Base-by-base conservation (phyloP, 2,113 vertebrate genomes). In the Chaetops frenatus region DNA sequence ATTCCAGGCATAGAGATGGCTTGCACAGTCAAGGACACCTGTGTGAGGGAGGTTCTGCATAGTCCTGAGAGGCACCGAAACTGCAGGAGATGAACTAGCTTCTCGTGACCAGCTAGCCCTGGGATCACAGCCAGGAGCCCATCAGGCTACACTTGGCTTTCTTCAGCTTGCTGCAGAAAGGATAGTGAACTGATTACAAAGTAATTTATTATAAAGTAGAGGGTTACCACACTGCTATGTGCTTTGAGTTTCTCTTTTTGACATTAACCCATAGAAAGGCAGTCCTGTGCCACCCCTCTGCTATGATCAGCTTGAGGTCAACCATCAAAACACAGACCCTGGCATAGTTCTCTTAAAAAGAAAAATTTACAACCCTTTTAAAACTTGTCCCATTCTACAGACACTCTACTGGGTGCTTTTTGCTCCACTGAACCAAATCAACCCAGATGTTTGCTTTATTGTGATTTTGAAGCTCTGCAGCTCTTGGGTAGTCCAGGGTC, bases 401-500 rank as follows among this genome's bases (percentile, higher is more conserved):
- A 77, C 85, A 47, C 16, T 89, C 33, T 44, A 5, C 29, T 53
- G 62, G 7, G 27, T 80, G 35, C 2, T 60, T 93, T 92, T 91
- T 83, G 5, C 15, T 18, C 12, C 44, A 45, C 29, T 86, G 38
- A 82, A 51, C 18, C 42, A 40, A 80, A 74, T 62, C 62, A 84
- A 23, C 25, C 19, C 42, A 86, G 35, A 88, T 77, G 27, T 71
- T 48, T 88, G 12, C 8, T 6, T 94, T 83, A 56, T 65, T 50
- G 51, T 3, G 2, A 54, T 54, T 91, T 87, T 81, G 73, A 95
- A 94, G 11, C 15, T 92, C n/a, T 71, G 45, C 3, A 8, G 72
- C 36, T 51, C 80, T 94, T 90, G 56, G 70, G 80, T 95, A 91
- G 65, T 87, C 65, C 3, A 2, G 18, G 88, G 78, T 97, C 94